Evolutionary conservation across 2,888 invertebrate genomes (phyloP).

Genomic region (Minunthozetes semirufus): DNA sequence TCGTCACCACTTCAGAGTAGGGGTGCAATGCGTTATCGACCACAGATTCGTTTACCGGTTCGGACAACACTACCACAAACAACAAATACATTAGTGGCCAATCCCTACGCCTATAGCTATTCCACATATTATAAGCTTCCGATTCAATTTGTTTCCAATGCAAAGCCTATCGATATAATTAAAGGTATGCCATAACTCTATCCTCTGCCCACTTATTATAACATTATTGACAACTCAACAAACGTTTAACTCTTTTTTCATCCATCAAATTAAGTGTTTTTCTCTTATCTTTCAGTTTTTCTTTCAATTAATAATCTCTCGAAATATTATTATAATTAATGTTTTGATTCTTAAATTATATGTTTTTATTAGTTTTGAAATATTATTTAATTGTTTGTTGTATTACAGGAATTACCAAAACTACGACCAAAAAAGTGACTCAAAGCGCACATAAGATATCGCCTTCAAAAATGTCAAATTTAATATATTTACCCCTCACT

Average conservation of each 20-base stretch:
- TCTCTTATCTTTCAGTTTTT: not conserved
- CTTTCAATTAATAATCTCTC: not conserved
- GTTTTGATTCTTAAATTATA: not conserved
- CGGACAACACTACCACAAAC: not conserved
- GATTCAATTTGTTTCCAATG: constrained; percentile 36
- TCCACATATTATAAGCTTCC: constrained; percentile 34
- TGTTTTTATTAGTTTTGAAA: not conserved
- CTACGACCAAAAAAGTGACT: constrained; percentile 2
- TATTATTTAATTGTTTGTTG: not conserved
- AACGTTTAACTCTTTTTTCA: not conserved
- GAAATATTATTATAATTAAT: not conserved
- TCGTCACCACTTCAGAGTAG: not conserved
- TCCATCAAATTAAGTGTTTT: not conserved
- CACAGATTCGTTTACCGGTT: not conserved
- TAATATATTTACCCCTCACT: constrained; percentile 35
- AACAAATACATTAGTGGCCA: not conserved
- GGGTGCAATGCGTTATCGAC: not conserved
- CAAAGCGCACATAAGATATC: not conserved
- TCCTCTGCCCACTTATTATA: not conserved
- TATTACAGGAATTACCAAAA: constrained; percentile 20
- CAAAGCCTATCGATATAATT: constrained; percentile 37
- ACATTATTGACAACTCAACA: not conserved
- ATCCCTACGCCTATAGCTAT: constrained; percentile 10
- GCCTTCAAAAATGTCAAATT: constrained; percentile 18
- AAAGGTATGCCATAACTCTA: constrained; percentile 29